Percentiles rank a stretch among this genome's conserved stretches.
Evolutionary conservation across 2,888 invertebrate genomes (phyloP).

Genomic region (Chloroclysta siterata): DNA sequence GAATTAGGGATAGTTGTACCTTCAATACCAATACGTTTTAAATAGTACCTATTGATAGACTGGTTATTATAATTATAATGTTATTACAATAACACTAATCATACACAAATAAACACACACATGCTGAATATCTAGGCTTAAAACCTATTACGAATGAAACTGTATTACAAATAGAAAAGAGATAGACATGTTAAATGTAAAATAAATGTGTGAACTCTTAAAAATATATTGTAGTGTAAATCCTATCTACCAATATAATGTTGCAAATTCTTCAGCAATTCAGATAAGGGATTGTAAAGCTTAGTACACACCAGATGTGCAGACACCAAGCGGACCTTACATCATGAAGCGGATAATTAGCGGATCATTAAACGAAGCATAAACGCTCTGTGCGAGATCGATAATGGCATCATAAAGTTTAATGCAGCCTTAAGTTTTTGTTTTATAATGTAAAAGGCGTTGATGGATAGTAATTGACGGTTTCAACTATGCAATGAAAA

Average conservation of each 20-base stretch:
- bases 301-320: conserved; percentile 28
- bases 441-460: conserved; percentile 38
- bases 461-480: conserved; percentile 32
- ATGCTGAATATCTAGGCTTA: too few relatives aligned
- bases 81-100: too few relatives aligned
- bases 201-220: too few relatives aligned
- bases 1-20: too few relatives aligned
- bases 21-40: too few relatives aligned
- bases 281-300: conserved; percentile 14
- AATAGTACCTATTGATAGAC: too few relatives aligned
- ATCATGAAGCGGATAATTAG: conserved; percentile 61
- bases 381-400: conserved; percentile 64
- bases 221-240: too few relatives aligned
- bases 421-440: conserved; percentile 41
- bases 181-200: too few relatives aligned
- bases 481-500: conserved; percentile 7
- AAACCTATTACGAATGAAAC: too few relatives aligned
- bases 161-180: too few relatives aligned
- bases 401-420: conserved; percentile 61
- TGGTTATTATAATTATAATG: too few relatives aligned
- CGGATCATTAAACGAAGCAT: conserved; percentile 65
- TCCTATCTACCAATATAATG: background rate
- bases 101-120: too few relatives aligned
- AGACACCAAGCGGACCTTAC: conserved; percentile 20
- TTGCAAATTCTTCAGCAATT: conserved; percentile 26